A percentile compares a stretch with the other conserved stretches of the same genome.
Evolutionary conservation across 2,888 invertebrate species (phyloP).

Genomic region (Andrena hattorfiana): DNA sequence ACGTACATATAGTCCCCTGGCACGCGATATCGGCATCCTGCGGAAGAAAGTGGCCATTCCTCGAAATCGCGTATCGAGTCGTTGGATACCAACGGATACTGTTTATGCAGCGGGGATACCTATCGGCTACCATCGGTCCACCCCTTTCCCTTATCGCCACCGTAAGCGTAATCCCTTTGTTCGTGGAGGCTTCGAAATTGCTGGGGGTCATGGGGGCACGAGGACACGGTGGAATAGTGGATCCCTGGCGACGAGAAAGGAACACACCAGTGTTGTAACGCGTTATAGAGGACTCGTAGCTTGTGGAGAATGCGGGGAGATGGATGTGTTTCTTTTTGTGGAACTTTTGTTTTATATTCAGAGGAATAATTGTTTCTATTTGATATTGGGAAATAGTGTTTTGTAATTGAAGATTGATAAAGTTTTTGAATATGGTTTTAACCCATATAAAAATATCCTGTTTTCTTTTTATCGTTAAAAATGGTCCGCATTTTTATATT

Average conservation of each 20-base stretch:
- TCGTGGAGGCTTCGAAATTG: not conserved
- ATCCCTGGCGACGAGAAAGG: not conserved
- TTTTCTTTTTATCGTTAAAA: too few relatives aligned
- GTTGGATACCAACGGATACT: conserved; percentile 7
- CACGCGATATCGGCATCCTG: conserved; percentile 30
- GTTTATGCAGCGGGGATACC: conserved; percentile 18
- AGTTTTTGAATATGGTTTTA: too few relatives aligned
- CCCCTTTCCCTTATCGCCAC: not conserved
- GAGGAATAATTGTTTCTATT: too few relatives aligned
- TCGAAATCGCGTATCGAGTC: conserved; percentile 17
- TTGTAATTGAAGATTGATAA: too few relatives aligned
- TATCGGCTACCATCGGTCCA: conserved; percentile 1
- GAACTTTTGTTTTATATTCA: too few relatives aligned
- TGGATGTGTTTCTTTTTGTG: too few relatives aligned
- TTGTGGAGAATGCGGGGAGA: too few relatives aligned
- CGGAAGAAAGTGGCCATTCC: conserved; percentile 32
- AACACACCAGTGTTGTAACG: too few relatives aligned
- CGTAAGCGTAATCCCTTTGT: not conserved
- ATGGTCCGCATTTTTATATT: too few relatives aligned
- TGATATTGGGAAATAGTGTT: too few relatives aligned
- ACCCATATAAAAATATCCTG: too few relatives aligned
- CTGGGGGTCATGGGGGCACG: conserved; percentile 4
- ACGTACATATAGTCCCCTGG: not conserved
- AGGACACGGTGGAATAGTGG: not conserved
- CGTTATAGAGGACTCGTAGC: too few relatives aligned